Conservation (phyloP, 2,113 vertebrate genomes). For the Equus quagga region DNA sequence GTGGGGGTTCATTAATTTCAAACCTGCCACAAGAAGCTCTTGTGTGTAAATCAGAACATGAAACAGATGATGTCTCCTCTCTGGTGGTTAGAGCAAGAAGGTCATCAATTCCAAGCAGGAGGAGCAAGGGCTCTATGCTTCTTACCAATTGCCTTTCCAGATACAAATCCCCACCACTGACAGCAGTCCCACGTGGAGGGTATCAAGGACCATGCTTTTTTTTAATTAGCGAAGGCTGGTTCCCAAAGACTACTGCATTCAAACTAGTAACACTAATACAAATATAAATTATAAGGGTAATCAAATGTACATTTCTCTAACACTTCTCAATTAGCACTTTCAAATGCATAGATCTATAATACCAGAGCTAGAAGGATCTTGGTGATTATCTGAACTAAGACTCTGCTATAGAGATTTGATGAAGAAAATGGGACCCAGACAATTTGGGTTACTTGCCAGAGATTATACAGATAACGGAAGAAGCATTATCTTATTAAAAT, state of each 20-base stretch:
- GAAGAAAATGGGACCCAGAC: not conserved
- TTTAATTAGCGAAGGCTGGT: not conserved
- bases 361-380: not conserved
- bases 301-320: conserved; percentile 6
- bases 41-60: not conserved
- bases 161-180: not conserved
- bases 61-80: conserved; percentile 56
- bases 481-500: not conserved
- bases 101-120: conserved; percentile 28
- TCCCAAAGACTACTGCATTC: not conserved
- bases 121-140: not conserved
- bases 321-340: not conserved
- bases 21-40: not conserved
- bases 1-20: conserved; percentile 43
- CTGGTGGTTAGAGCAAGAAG: not conserved
- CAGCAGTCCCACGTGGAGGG: not conserved
- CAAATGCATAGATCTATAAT: not conserved
- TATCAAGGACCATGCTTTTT: not conserved
- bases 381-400: not conserved
- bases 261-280: not conserved
- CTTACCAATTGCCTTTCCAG: not conserved
- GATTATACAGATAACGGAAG: conserved; percentile 11
- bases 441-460: not conserved
- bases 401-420: not conserved
- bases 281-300: not conserved